Evolutionary conservation across 2,888 invertebrate species (phyloP).

Genomic region (Meliscaeva auricollis): DNA sequence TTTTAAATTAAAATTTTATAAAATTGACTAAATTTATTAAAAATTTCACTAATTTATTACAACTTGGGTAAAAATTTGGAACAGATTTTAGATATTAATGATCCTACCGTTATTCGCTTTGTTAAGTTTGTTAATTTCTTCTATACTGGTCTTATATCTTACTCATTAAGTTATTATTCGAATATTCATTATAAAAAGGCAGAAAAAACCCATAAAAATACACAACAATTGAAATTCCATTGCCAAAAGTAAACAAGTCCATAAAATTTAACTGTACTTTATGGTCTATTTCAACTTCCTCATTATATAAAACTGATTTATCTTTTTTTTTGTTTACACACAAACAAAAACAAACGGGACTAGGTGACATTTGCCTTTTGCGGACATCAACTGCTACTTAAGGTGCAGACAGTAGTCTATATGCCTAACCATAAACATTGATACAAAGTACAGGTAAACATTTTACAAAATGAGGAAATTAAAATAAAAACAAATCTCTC

Average conservation of each 20-base stretch:
- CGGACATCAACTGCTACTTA: neutral
- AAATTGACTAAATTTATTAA: no score
- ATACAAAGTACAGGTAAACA: conserved; percentile 44
- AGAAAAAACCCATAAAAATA: neutral
- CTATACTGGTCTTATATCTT: no score
- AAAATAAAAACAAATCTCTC: conserved; percentile 32
- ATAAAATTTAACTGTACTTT: conserved; percentile 23
- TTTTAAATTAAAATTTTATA: no score
- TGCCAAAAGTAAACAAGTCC: conserved; percentile 24
- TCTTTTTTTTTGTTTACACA: neutral
- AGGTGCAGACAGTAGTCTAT: neutral
- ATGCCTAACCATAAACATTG: conserved; percentile 2
- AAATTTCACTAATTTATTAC: no score
- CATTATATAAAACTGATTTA: neutral
- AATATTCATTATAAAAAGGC: neutral
- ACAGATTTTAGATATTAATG: no score
- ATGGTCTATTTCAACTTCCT: conserved; percentile 33
- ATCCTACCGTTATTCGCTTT: no score
- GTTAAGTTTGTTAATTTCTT: no score
- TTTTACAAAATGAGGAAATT: conserved; percentile 28
- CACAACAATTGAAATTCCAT: neutral
- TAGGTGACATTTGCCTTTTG: conserved; percentile 64
- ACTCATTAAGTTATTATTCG: neutral
- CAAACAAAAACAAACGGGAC: conserved; percentile 53
- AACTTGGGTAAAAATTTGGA: no score